Percentiles rank a stretch among this genome's conserved stretches.
phyloP scores from a whole-genome alignment of 2,797 vertebrate species.

The Dendrocincla fuliginosa region DNA sequence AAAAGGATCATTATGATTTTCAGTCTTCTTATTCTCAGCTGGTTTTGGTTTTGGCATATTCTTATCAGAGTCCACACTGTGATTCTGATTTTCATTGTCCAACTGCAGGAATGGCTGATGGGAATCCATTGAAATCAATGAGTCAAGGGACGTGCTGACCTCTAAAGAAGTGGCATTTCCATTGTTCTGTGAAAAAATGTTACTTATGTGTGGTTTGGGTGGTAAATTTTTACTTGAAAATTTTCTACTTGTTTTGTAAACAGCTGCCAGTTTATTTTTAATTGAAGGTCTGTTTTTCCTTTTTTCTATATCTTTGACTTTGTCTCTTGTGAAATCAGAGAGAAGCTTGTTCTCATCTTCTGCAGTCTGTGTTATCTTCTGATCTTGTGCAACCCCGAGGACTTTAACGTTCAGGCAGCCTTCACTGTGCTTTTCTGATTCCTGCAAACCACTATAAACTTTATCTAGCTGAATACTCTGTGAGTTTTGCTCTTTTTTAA shows the following conservation, averaged over 20 bases:
- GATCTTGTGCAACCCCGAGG: neutral
- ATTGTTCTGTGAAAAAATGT: conserved; percentile 70
- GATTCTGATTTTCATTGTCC: conserved; percentile 37
- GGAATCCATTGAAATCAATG: neutral
- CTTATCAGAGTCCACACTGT: neutral
- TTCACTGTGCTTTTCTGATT: neutral
- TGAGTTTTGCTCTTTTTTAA: conserved; percentile 3
- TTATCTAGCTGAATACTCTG: neutral
- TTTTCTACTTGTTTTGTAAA: conserved; percentile 72
- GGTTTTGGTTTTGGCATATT: neutral
- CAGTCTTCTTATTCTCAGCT: neutral
- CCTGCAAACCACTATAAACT: neutral
- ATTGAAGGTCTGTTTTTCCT: conserved; percentile 65
- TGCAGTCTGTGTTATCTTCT: neutral
- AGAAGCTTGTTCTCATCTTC: conserved; percentile 35
- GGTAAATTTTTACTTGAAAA: conserved; percentile 72
- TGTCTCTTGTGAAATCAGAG: conserved; percentile 29
- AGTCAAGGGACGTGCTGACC: neutral
- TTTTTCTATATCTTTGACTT: conserved; percentile 66
- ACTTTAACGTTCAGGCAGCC: neutral
- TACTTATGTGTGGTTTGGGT: conserved; percentile 69
- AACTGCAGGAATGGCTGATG: neutral
- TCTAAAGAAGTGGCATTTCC: neutral
- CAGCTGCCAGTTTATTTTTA: conserved; percentile 68
- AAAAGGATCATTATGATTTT: conserved; percentile 4